Evolutionary conservation across 2,113 vertebrate species (phyloP).

Genomic region (Lagenorhynchus albirostris): DNA sequence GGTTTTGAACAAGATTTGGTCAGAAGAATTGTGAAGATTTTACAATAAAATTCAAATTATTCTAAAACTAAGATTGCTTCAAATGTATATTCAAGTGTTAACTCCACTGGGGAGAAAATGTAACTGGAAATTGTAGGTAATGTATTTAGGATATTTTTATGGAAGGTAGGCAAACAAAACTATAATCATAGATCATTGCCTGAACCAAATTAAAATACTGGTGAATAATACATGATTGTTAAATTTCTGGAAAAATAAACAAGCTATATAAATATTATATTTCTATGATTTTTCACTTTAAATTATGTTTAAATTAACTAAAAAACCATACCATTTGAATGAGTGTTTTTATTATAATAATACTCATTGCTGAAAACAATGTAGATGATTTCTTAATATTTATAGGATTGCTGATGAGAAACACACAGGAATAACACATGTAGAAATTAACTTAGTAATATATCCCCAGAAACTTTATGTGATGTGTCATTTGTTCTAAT

Average conservation of each 20-base stretch:
- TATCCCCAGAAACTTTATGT: neutral
- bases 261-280: neutral
- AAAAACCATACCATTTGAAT: neutral
- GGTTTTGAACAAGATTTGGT: neutral
- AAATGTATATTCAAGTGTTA: neutral
- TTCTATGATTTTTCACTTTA: neutral
- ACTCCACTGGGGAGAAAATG: neutral
- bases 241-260: neutral
- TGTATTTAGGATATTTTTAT: neutral
- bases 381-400: neutral
- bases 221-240: neutral
- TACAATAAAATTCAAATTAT: neutral
- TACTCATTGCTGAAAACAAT: neutral
- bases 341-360: neutral
- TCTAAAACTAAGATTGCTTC: neutral
- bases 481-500: neutral
- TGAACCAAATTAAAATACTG: neutral
- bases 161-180: neutral
- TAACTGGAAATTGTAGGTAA: neutral
- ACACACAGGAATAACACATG: neutral
- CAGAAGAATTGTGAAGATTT: neutral
- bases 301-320: neutral
- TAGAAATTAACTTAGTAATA: neutral
- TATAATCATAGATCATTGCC: neutral
- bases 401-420: neutral